Base-by-base conservation (phyloP, 2,113 vertebrate genomes). In the Hiodon tergisus region DNA sequence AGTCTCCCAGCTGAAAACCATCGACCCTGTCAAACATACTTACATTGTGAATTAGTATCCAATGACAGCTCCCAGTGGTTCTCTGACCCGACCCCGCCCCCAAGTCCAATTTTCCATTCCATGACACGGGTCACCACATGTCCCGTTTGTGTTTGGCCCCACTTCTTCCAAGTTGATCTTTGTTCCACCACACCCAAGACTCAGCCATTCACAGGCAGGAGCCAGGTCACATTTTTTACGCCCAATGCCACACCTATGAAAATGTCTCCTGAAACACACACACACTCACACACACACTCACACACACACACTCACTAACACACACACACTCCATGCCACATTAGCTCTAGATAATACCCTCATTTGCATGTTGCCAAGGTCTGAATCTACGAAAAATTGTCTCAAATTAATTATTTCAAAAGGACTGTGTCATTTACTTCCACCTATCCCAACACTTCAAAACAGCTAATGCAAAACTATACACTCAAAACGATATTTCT, bases 1-100 rank as follows among this genome's bases (percentile, higher is more conserved):
- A 69, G n/a, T 47, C 60, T 58, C 53, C 58, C 66, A 50, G n/a
- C n/a, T 47, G 78, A 86, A 87, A 86, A 87, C 88, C 89, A 91
- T 89, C 78, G 89, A 90, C 90, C 82, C 82, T 80, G 76, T 84
- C 85, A 88, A 82, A 90, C 77, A 86, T 83, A 78, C 76, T 3
- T 79, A 31, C 31, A 2, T 68, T 74, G 88, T 91, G 93, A 92
- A 92, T 92, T 85, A 92, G 87, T 91, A 89, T 88, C 90, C 85
- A 5, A 0, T 67, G 84, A 76, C 77, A 72, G 85, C 76, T 81
- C 85, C 11, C 31, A 14, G 6, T 51, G 48, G n/a, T 10, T 57
- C 70, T 52, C 52, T 14, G 3, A 71, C 72, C 77, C 69, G 81
- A 68, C 79, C 78, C 63, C 14, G 14, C 76, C 16, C 17, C 16